These are phyloP conservation scores for Melitaea cinxia DNA, from an alignment of 1,140 invertebrate species.

Conservation along the genomic window DNA sequence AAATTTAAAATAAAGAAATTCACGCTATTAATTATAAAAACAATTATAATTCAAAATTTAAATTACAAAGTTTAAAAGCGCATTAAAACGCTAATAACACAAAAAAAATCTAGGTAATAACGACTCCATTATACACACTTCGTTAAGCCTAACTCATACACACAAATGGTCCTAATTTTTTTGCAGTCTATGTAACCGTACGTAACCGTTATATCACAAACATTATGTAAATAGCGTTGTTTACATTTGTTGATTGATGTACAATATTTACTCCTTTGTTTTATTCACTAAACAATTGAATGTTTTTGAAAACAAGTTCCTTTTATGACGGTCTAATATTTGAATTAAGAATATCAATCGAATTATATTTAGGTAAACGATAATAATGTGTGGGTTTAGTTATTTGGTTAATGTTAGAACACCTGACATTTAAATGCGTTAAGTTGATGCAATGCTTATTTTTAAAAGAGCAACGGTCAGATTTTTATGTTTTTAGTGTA, in stretches of 20 bases:
- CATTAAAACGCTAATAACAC: neutral
- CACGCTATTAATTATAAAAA: neutral
- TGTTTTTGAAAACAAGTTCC: neutral
- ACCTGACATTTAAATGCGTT: too few species aligned
- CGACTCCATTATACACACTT: slow-evolving; percentile 1
- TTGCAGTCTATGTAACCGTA: neutral
- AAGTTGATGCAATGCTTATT: too few species aligned
- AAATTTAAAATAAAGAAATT: too few species aligned
- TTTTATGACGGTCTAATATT: too few species aligned
- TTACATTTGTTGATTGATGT: neutral
- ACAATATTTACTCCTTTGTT: neutral
- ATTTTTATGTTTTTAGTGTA: too few species aligned
- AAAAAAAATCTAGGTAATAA: neutral
- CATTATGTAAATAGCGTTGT: neutral
- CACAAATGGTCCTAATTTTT: slow-evolving; percentile 18
- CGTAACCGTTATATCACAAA: neutral
- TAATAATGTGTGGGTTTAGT: too few species aligned
- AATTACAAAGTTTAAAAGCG: neutral
- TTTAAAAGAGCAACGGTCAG: too few species aligned
- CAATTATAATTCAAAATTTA: neutral
- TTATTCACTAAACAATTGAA: neutral
- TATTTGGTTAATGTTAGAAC: too few species aligned
- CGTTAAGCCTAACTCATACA: slow-evolving; percentile 12
- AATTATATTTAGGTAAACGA: too few species aligned
- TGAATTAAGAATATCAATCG: too few species aligned